A percentile compares a stretch with the other conserved stretches of the same genome.
Conservation (phyloP, 2,113 vertebrate genomes). For the Pheucticus melanocephalus region DNA sequence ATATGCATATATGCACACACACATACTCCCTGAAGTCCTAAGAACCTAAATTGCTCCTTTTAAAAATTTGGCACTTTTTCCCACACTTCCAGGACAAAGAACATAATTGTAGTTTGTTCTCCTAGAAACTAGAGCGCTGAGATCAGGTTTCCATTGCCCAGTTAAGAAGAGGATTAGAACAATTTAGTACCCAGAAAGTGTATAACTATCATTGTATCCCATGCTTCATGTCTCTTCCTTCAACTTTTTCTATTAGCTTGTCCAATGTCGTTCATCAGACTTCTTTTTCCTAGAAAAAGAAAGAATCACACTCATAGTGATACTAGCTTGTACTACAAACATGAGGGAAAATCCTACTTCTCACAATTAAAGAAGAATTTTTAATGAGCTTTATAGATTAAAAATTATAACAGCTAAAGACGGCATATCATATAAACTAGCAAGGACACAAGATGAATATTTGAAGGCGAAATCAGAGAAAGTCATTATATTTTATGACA, state of each 20-base stretch:
- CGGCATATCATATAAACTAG: background rate
- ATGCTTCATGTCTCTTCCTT: background rate
- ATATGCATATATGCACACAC: rapidly evolving
- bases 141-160: rapidly evolving
- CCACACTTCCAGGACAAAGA: background rate
- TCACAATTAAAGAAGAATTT: background rate
- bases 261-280: background rate
- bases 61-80: background rate
- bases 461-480: background rate
- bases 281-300: background rate
- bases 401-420: background rate
- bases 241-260: background rate
- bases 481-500: background rate
- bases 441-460: background rate
- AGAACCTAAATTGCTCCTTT: background rate
- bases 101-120: background rate
- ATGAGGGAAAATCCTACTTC: background rate
- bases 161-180: background rate
- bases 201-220: background rate
- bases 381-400: background rate
- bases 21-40: background rate
- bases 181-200: background rate
- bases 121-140: background rate
- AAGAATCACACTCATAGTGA: background rate
- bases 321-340: background rate